Percentiles rank a stretch among this genome's conserved stretches.
Evolutionary conservation across 2,888 invertebrate species (phyloP).

Genomic region (Arctia plantaginis): DNA sequence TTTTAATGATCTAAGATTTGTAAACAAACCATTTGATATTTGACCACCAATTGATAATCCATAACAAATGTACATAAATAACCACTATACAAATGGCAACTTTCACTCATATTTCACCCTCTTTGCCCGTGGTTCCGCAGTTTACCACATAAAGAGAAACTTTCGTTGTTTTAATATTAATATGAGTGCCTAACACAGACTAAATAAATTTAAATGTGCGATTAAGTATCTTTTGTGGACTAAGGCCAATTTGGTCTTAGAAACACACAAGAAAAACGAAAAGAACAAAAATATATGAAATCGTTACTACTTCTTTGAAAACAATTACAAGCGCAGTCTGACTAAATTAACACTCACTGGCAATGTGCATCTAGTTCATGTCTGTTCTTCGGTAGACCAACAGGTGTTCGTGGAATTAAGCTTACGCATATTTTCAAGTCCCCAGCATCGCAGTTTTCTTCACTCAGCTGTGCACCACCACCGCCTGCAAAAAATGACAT

Average conservation of each 20-base stretch:
- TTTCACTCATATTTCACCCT: background rate
- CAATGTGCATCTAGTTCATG: slow-evolving; percentile 78
- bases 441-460: slow-evolving; percentile 73
- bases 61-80: background rate
- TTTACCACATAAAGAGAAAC: background rate
- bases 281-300: background rate
- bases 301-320: background rate
- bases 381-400: slow-evolving; percentile 74
- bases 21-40: too few relatives aligned
- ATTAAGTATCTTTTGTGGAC: background rate
- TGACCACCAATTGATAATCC: background rate
- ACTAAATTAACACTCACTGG: slow-evolving; percentile 60
- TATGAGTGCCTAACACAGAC: background rate
- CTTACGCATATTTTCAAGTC: slow-evolving; percentile 73
- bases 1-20: background rate
- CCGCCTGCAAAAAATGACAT: slow-evolving; percentile 66
- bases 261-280: background rate
- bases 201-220: background rate
- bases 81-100: background rate
- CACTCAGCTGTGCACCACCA: slow-evolving; percentile 68
- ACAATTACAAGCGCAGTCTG: background rate
- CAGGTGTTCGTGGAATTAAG: slow-evolving; percentile 70
- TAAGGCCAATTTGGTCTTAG: too few relatives aligned
- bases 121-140: background rate
- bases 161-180: background rate